Percentiles rank a stretch among this genome's conserved stretches.
Evolutionary conservation across 1,140 invertebrate species (phyloP).

Genomic region (Drosophila insularis): DNA sequence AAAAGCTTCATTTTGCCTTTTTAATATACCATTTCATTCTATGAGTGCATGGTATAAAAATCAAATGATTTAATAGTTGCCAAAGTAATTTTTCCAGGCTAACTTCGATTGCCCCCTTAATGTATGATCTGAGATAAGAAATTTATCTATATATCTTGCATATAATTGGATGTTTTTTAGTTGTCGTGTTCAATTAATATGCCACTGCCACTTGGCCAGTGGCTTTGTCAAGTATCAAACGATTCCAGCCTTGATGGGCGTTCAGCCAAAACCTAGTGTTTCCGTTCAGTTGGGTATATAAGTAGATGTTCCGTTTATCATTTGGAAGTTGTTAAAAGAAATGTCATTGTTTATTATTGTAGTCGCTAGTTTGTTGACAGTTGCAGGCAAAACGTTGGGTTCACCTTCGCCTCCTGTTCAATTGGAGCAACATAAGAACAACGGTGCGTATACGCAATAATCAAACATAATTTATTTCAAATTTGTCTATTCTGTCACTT

Average conservation of each 20-base stretch:
- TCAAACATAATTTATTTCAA: too few species aligned
- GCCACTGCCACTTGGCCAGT: neutral
- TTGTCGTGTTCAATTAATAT: constrained; percentile 24
- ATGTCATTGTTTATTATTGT: neutral
- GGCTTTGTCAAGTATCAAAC: constrained; percentile 34
- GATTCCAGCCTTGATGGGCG: constrained; percentile 43
- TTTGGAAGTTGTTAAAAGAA: neutral
- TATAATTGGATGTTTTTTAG: neutral
- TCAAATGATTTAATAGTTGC: too few species aligned
- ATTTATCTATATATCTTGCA: too few species aligned
- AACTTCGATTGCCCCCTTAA: too few species aligned
- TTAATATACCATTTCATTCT: too few species aligned
- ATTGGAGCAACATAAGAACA: constrained; percentile 15
- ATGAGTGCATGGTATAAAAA: too few species aligned
- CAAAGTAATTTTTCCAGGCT: too few species aligned
- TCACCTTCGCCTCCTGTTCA: neutral
- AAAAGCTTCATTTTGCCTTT: too few species aligned
- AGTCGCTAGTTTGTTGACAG: neutral
- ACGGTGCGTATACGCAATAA: constrained; percentile 52
- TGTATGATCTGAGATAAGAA: too few species aligned
- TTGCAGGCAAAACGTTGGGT: neutral
- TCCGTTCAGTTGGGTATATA: constrained; percentile 53
- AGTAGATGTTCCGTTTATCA: neutral
- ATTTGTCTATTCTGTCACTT: too few species aligned
- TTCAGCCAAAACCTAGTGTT: constrained; percentile 50